A percentile compares a stretch with the other conserved stretches of the same genome.
These are phyloP conservation scores for Pseudopipra pipra DNA, from an alignment of 2,113 vertebrate genomes.

Conservation along the genomic window DNA sequence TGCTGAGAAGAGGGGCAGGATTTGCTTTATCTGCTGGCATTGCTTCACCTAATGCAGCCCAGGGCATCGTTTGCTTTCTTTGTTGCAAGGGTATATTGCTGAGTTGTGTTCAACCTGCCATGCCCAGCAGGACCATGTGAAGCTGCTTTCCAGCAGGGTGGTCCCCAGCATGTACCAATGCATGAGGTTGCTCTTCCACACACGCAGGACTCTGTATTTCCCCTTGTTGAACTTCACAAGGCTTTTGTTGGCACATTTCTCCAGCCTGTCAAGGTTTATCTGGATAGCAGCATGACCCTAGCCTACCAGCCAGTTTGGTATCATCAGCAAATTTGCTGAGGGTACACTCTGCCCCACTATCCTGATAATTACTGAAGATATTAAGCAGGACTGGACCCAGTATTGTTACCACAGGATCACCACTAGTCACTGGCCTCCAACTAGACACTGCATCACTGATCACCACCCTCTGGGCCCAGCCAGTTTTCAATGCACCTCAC, in stretches of 20 bases:
- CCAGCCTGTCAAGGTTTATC: not conserved
- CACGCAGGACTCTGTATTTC: not conserved
- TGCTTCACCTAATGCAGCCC: not conserved
- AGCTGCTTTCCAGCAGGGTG: not conserved
- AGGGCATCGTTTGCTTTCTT: accelerated
- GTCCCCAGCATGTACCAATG: not conserved
- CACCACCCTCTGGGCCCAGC: not conserved
- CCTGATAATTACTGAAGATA: not conserved
- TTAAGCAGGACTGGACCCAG: not conserved
- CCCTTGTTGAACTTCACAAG: not conserved
- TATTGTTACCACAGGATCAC: not conserved
- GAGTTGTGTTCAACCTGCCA: not conserved
- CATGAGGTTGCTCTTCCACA: not conserved
- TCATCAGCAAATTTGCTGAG: not conserved
- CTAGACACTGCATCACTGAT: accelerated
- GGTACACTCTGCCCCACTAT: not conserved
- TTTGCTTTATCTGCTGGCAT: not conserved
- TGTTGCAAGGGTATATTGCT: not conserved
- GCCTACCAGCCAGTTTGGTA: not conserved
- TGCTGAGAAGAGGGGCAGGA: not conserved
- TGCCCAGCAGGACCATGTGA: not conserved
- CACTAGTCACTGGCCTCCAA: not conserved
- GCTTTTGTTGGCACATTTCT: not conserved
- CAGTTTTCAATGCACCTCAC: not conserved
- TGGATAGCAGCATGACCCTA: not conserved